Conservation (phyloP, 1,140 invertebrate species). For the Euwallacea fornicatus region DNA sequence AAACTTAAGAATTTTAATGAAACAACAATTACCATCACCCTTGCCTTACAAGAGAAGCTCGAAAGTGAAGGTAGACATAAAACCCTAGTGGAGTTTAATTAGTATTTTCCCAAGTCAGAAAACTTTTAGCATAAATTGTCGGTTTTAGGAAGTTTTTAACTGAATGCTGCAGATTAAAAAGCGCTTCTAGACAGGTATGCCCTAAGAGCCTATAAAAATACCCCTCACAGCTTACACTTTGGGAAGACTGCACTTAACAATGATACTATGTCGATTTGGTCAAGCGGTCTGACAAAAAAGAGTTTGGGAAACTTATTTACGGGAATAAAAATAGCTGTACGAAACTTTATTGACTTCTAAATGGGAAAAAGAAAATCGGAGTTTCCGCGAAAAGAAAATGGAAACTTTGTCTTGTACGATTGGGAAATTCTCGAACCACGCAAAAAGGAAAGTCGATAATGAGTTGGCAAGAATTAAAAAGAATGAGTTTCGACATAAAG, state of each 20-base stretch:
- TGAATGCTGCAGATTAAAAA: conserved; percentile 26
- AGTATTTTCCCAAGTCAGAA: conserved; percentile 34
- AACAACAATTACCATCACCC: conserved; percentile 29
- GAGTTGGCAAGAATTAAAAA: conserved; percentile 20
- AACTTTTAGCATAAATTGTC: conserved; percentile 35
- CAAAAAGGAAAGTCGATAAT: conserved; percentile 21
- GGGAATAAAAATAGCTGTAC: conserved; percentile 20
- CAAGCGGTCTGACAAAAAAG: conserved; percentile 21
- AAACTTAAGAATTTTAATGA: conserved; percentile 34
- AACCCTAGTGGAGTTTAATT: conserved; percentile 31
- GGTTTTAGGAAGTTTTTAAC: conserved; percentile 19
- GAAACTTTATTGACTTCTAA: conserved; percentile 27
- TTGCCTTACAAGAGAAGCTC: conserved; percentile 14
- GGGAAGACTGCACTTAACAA: too few species aligned
- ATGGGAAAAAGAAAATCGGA: conserved; percentile 25
- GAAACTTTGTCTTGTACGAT: conserved; percentile 30
- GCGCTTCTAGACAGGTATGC: neutral
- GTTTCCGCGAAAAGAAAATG: conserved; percentile 29
- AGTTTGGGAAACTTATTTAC: conserved; percentile 14
- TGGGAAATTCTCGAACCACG: conserved; percentile 15
- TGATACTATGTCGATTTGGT: conserved; percentile 8
- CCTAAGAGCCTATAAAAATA: too few species aligned
- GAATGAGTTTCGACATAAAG: neutral
- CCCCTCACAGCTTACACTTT: too few species aligned
- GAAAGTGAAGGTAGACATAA: conserved; percentile 28